Evolutionary conservation across 2,113 vertebrate species (phyloP), one percentile per base, ranked within the genome.

Genomic region (Crotalus viridis): DNA sequence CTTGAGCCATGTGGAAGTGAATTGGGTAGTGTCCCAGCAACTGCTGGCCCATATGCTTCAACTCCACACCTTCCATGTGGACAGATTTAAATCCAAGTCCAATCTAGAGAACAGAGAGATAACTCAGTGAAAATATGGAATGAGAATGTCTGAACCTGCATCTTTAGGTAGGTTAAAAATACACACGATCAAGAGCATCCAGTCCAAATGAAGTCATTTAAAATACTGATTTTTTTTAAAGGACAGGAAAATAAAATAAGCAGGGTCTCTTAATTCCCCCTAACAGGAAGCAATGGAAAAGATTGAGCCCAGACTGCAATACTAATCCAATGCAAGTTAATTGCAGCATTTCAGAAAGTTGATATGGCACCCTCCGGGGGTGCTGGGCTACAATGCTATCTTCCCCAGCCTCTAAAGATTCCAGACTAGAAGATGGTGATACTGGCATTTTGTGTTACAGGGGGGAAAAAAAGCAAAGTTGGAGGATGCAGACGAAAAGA

Each of bases 11-110:
- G 94, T 99, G 99, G 97, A 99, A 99, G 92, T 99, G 99, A 55
- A 99, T 96, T 0, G 99, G 99, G 91, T 99, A 99, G 97, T 99
- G 99, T 28, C 99, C 99, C 98, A 99, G 97, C 0, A 98, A 98
- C 97, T 99, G 99, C 96, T 99, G 99, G 4, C 99, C 99, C 99
- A 99, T 99, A 90, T 99, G 98, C 94, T 97, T 98, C 91, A 99
- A 95, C 97, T 99, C 99, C 90, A 99, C 91, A 1, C 99, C 99
- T 92, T 98, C 98, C 87, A 99, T 95, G 87, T 99, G 99, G 3
- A 97, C 97, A 0, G 99, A 98, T 92, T 96, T 98, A 94, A 99
- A 99, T 12, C 98, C 97, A 12, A 97, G 97, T 24, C 98, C 99
- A 89, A 99, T 98, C 99, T 99, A 97, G 74, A 94, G 85, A 93